A percentile compares a stretch with the other conserved stretches of the same genome.
phyloP scores from a whole-genome alignment of 2,797 vertebrate species.

The Micrastur ruficollis region DNA sequence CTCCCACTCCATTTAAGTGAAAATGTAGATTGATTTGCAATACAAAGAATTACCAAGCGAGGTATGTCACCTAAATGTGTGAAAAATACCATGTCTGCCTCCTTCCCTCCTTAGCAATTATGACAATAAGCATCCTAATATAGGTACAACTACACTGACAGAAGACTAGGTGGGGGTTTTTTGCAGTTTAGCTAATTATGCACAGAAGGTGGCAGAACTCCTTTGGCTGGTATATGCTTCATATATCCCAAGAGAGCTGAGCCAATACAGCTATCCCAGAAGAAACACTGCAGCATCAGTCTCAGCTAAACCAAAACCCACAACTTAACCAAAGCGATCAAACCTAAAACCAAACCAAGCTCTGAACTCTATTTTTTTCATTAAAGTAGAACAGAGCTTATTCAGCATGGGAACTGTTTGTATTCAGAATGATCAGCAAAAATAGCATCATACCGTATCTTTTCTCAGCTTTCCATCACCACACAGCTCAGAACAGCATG shows the following conservation, averaged over 20 bases:
- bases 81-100: background rate
- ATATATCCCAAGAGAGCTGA: background rate
- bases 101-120: background rate
- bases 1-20: background rate
- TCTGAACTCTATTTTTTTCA: background rate
- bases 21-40: background rate
- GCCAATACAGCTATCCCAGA: background rate
- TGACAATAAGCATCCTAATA: background rate
- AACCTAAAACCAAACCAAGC: background rate
- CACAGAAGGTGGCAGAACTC: slow-evolving; percentile 46
- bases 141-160: background rate
- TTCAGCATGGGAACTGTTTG: background rate
- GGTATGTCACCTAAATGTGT: background rate
- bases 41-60: background rate
- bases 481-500: background rate
- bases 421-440: background rate
- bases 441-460: background rate
- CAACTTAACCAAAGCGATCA: background rate
- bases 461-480: background rate
- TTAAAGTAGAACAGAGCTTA: background rate
- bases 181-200: background rate
- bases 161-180: background rate
- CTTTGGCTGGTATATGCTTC: background rate
- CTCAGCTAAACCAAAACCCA: background rate
- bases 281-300: background rate